Base-by-base conservation (phyloP, 2,888 invertebrate species). In the Latrodectus elegans region DNA sequence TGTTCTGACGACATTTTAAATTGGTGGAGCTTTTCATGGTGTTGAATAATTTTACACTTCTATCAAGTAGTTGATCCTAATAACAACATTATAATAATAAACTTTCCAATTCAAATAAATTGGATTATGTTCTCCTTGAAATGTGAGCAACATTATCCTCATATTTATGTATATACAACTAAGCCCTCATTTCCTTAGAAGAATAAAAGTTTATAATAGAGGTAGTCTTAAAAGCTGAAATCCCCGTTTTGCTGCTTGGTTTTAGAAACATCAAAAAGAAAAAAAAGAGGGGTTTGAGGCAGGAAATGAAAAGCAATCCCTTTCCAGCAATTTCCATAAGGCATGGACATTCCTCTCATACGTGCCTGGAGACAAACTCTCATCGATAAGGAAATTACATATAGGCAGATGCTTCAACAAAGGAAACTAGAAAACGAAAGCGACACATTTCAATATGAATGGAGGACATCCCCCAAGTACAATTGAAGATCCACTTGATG, bases 401-500 rank as follows among this genome's bases (percentile, higher is more conserved):
- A 26, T 49, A 64, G 77, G 64, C 77, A 77, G 67, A 67, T 22
- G 67, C 65, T 68, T 17, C 17, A 22, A 74, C 53, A 74, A 74
- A 74, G 73, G 17, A 74, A 55, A 51, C 26, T n/a, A 49, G 53
- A 74, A 22, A 53, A 53, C 53, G 73, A 49, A 26, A 53, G n/a
- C 14, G 55, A 55, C 22, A 22, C 53, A 74, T 74, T 22, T 74
- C 73, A 74, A 53, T 74, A 74, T 74, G 73, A 74, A 74, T 53
- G 73, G 55, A 74, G 22, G 73, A 53, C 53, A 55, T 55, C 53
- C n/a, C 17, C 11, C 14, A 68, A 78, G 51, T 53, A 67, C 52
- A 78, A 78, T 70, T 53, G 53, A 52, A 70, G 68, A 78, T 67
- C 70, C 26, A 78, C 70, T 78, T 78, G 78, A 78, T 78, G 78